These are phyloP conservation scores for Watersipora subatra DNA, from an alignment of 1,140 invertebrate species.

Conservation along the genomic window DNA sequence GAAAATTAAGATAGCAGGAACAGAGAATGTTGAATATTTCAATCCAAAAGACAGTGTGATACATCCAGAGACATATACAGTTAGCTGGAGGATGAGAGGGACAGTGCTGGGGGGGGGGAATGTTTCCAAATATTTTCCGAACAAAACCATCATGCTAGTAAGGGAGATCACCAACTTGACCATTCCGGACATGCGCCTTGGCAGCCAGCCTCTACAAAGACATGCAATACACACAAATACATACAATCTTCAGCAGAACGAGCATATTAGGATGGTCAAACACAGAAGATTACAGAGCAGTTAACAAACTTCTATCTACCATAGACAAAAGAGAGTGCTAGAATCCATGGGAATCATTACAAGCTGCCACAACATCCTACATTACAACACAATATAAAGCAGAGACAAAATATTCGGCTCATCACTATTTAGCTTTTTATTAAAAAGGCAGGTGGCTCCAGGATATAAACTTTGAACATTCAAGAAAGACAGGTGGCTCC, in stretches of 20 bases:
- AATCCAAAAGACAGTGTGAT: not conserved
- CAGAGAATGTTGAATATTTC: not conserved
- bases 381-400: not conserved
- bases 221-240: no score
- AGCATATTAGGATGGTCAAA: not conserved
- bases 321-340: not conserved
- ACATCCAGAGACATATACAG: not conserved
- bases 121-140: not conserved
- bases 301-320: not conserved
- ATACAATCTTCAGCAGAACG: not conserved
- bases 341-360: not conserved
- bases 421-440: not conserved
- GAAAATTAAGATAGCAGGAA: not conserved
- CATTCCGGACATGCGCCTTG: not conserved
- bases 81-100: not conserved
- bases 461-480: no score
- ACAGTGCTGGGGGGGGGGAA: not conserved
- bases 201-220: not conserved
- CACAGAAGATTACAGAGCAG: not conserved
- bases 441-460: no score
- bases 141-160: not conserved
- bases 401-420: not conserved
- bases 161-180: not conserved
- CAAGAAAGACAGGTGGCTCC: no score
- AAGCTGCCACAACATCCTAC: not conserved